Evolutionary conservation across 1,140 invertebrate species (phyloP), one percentile per base, ranked within the genome.

Genomic region (Drosophila lacteicornis): DNA sequence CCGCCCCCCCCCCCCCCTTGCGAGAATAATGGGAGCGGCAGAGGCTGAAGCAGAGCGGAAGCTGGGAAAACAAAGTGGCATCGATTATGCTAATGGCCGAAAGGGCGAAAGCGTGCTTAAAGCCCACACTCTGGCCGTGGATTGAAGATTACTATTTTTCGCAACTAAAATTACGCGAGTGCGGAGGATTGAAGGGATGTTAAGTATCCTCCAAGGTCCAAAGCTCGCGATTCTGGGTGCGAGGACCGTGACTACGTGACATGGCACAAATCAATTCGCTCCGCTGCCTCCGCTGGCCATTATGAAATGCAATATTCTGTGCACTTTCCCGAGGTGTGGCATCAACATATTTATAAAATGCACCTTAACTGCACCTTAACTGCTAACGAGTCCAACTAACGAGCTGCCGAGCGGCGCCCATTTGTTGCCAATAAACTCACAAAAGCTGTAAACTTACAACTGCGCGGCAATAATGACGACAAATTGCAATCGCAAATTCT

Each of bases 181-280:
- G 38, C 27, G 5, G n/a, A 2, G 22, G n/a, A 25, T 38, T 7
- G 17, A 36, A 11, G 15, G 27, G 38, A 47, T 46, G 56, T 47
- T 73, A 73, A 69, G 65, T 33, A 38, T 71, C 25, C 65, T 25
- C 1, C 30, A 13, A 49, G 40, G 38, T 45, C 36, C 33, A 12
- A 70, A 70, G 45, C 50, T 73, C 19, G 15, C 15, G 17, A 22
- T 27, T 27, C 46, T 22, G 53, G 8, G 15, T 53, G 19, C 36
- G 40, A 38, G 22, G 22, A 27, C 25, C 38, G 42, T 27, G 47
- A 53, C 73, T 79, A 80, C 84, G 84, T 88, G 84, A 88, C 84
- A 71, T 80, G 85, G 74, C 74, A 83, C 88, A 81, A 88, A 90
- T 88, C 85, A 88, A 80, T 90, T 79, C 65, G 61, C 80, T 30